Conservation (phyloP, 2,113 vertebrate species). For the Entelurus aequoreus region DNA sequence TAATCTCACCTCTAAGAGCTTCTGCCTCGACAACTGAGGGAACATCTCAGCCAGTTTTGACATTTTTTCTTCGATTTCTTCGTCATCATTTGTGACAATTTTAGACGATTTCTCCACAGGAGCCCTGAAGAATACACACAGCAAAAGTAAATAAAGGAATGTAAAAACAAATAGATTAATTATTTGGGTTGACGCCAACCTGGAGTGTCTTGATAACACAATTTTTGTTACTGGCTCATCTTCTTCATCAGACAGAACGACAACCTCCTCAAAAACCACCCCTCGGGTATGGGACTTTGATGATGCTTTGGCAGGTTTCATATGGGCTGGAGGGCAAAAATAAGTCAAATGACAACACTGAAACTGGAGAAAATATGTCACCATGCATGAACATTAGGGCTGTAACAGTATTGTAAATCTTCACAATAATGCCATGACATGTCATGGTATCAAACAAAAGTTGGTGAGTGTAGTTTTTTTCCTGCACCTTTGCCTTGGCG, state of each 20-base stretch:
- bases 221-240: slow-evolving; percentile 39
- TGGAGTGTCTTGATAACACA: slow-evolving; percentile 10
- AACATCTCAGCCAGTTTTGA: slow-evolving; percentile 77
- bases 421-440: too few species aligned
- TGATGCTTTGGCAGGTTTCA: slow-evolving; percentile 69
- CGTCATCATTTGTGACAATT: background rate
- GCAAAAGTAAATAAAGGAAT: background rate
- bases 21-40: slow-evolving; percentile 72
- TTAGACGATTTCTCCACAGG: slow-evolving; percentile 6
- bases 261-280: slow-evolving; percentile 69
- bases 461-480: too few species aligned
- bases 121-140: slow-evolving; percentile 24
- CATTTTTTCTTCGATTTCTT: slow-evolving; percentile 57
- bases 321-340: slow-evolving; percentile 55
- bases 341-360: background rate
- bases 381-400: too few species aligned
- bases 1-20: slow-evolving; percentile 75
- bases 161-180: background rate
- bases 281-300: slow-evolving; percentile 51
- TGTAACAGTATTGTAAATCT: too few species aligned
- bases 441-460: too few species aligned
- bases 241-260: slow-evolving; percentile 34
- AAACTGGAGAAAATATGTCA: background rate
- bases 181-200: slow-evolving; percentile 17
- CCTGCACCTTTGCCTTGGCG: too few species aligned